Conservation (phyloP, 2,888 invertebrate species). For the Drosophila seclusa region DNA sequence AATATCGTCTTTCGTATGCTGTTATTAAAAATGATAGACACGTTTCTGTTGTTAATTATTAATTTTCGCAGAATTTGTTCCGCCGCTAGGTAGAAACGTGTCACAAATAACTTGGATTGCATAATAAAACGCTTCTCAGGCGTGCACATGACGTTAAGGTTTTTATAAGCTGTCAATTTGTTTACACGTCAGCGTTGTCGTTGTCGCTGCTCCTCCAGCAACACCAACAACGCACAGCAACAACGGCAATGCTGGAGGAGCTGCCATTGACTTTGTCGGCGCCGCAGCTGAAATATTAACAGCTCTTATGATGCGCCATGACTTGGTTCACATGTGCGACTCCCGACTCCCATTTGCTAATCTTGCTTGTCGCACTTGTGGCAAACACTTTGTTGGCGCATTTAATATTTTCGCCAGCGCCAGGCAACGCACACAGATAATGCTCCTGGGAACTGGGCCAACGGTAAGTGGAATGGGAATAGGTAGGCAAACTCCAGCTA, state of each 20-base stretch:
- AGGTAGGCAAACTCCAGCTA: constrained; percentile 19
- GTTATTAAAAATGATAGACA: constrained; percentile 74
- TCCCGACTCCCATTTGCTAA: constrained; percentile 14
- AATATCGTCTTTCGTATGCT: constrained; percentile 26
- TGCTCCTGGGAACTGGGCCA: constrained; percentile 68
- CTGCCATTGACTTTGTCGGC: constrained; percentile 49
- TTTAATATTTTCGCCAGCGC: constrained; percentile 67
- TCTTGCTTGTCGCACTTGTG: constrained; percentile 49
- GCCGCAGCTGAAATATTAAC: constrained; percentile 75
- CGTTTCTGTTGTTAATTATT: constrained; percentile 79
- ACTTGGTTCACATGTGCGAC: constrained; percentile 43
- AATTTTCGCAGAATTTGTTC: constrained; percentile 65
- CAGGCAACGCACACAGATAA: constrained; percentile 59
- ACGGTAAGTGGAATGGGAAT: constrained; percentile 19
- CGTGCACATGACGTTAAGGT: constrained; percentile 72
- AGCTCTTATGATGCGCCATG: constrained; percentile 55
- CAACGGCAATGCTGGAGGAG: neutral
- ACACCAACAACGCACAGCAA: neutral
- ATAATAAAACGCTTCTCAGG: constrained; percentile 71
- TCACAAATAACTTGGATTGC: constrained; percentile 73
- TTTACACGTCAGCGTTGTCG: constrained; percentile 62
- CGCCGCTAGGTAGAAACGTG: constrained; percentile 43
- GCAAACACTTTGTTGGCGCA: constrained; percentile 58
- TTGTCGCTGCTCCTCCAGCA: constrained; percentile 3
- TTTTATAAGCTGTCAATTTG: constrained; percentile 83